A percentile compares a stretch with the other conserved stretches of the same genome.
phyloP scores from a whole-genome alignment of 2,888 invertebrate species.

The Pterostichus madidus region DNA sequence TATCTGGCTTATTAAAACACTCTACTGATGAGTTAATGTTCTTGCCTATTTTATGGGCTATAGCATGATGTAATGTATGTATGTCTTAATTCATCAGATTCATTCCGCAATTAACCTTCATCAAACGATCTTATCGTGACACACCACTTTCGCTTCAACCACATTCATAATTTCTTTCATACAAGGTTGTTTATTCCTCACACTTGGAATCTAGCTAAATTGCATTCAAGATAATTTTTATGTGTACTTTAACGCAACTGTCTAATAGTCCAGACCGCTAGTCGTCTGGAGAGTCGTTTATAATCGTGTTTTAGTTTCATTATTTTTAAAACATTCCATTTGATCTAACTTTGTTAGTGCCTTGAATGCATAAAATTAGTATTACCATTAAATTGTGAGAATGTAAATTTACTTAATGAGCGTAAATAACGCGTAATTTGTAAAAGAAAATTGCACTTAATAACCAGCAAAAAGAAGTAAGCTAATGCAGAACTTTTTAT shows the following conservation, averaged over 20 bases:
- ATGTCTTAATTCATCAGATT: too few species aligned
- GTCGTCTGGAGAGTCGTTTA: too few species aligned
- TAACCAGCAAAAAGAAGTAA: conserved; percentile 17
- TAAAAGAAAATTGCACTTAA: conserved; percentile 42
- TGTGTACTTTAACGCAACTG: not conserved
- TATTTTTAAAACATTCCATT: conserved; percentile 45
- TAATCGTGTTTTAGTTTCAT: conserved; percentile 1
- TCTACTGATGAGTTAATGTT: too few species aligned
- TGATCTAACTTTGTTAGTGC: conserved; percentile 41
- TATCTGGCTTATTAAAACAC: too few species aligned
- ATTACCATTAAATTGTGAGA: conserved; percentile 41
- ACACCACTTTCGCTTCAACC: too few species aligned
- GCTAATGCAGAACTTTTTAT: not conserved
- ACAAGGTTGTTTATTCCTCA: too few species aligned
- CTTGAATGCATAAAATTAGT: conserved; percentile 44
- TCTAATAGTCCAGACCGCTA: too few species aligned
- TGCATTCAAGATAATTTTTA: not conserved
- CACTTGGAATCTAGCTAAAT: not conserved
- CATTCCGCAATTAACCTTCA: too few species aligned
- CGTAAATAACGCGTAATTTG: conserved; percentile 46
- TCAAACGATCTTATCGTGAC: too few species aligned
- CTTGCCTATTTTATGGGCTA: too few species aligned
- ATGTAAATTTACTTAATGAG: conserved; percentile 48
- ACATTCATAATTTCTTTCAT: too few species aligned
- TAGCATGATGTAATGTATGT: too few species aligned